phyloP scores from a whole-genome alignment of 2,888 invertebrate genomes.

The Xestoiulus laeticollis region DNA sequence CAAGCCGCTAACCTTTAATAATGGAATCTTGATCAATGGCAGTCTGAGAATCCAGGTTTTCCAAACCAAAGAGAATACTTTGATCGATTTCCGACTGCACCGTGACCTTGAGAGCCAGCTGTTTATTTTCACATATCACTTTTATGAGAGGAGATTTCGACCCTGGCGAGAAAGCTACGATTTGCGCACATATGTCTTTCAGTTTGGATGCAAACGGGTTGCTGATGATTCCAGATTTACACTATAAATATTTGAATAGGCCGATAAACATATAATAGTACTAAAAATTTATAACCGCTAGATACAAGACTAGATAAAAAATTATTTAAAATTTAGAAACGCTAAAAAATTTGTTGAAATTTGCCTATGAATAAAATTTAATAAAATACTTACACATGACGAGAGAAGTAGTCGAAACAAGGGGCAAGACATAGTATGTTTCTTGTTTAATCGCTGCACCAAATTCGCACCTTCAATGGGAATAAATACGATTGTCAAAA shows the following conservation, averaged over 20 bases:
- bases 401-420: slow-evolving; percentile 57
- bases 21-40: slow-evolving; percentile 42
- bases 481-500: slow-evolving; percentile 25
- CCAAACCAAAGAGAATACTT: neutral
- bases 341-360: no score
- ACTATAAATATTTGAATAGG: slow-evolving; percentile 7
- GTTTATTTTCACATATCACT: slow-evolving; percentile 55
- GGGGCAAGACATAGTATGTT: slow-evolving; percentile 56
- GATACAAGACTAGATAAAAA: neutral
- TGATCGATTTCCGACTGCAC: neutral
- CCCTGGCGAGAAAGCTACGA: slow-evolving; percentile 53
- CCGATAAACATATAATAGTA: neutral
- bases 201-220: slow-evolving; percentile 55
- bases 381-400: slow-evolving; percentile 54
- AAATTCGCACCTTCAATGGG: slow-evolving; percentile 50
- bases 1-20: slow-evolving; percentile 29
- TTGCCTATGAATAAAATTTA: neutral
- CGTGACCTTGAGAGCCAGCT: slow-evolving; percentile 47
- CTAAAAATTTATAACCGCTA: neutral
- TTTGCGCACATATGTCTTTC: slow-evolving; percentile 56
- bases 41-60: slow-evolving; percentile 31
- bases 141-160: slow-evolving; percentile 55
- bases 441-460: slow-evolving; percentile 54
- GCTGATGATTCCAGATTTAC: slow-evolving; percentile 55
- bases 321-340: no score